These are phyloP conservation scores for Arothron firmamentum DNA, from an alignment of 2,113 vertebrate genomes.

Conservation along the genomic window DNA sequence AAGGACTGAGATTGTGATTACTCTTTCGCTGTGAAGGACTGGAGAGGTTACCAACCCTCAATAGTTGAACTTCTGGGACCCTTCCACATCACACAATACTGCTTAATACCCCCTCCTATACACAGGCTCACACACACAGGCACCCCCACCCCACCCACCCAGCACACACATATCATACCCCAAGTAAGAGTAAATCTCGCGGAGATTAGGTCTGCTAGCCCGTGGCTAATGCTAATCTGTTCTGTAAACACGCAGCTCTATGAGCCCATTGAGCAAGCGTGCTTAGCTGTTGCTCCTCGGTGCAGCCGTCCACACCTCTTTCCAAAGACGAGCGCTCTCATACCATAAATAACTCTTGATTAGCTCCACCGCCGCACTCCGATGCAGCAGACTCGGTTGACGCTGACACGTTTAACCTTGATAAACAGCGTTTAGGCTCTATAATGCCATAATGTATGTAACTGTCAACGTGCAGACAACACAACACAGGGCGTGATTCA, in stretches of 20 bases:
- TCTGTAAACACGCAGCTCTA: slow-evolving; percentile 68
- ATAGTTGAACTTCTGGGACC: slow-evolving; percentile 70
- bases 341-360: slow-evolving; percentile 32
- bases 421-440: slow-evolving; percentile 6
- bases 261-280: slow-evolving; percentile 50
- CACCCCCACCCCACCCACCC: slow-evolving; percentile 44
- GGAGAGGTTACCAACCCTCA: slow-evolving; percentile 66
- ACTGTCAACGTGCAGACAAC: neutral
- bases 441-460: slow-evolving; percentile 5
- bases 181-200: slow-evolving; percentile 47
- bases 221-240: slow-evolving; percentile 66
- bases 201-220: slow-evolving; percentile 63
- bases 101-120: slow-evolving; percentile 54
- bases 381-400: slow-evolving; percentile 5
- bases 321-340: slow-evolving; percentile 30
- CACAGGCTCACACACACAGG: slow-evolving; percentile 35
- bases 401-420: slow-evolving; percentile 8
- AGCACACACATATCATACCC: slow-evolving; percentile 35
- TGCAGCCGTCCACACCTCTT: slow-evolving; percentile 15
- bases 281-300: slow-evolving; percentile 10
- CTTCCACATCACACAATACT: slow-evolving; percentile 38
- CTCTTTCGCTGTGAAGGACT: slow-evolving; percentile 65
- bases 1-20: slow-evolving; percentile 73
- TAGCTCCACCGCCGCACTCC: slow-evolving; percentile 13
- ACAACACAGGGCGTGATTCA: neutral